Evolutionary conservation across 2,113 vertebrate species (phyloP).

Genomic region (Lontra canadensis): DNA sequence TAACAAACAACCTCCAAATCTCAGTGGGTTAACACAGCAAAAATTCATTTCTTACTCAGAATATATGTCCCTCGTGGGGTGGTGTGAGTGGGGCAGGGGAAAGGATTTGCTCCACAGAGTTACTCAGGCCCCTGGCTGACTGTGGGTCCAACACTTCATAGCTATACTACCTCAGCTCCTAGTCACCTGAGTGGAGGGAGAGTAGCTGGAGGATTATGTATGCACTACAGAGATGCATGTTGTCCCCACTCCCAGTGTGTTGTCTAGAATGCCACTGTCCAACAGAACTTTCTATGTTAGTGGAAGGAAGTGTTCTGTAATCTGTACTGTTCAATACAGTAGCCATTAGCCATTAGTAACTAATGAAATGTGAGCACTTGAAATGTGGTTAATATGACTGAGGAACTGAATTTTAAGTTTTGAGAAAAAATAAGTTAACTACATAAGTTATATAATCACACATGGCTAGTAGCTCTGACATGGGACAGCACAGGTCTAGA

Average conservation of each 20-base stretch:
- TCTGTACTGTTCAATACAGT: background rate
- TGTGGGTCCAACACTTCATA: rapidly evolving
- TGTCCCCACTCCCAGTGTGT: background rate
- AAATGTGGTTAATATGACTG: background rate
- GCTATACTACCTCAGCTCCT: background rate
- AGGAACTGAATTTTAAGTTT: background rate
- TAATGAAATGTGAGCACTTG: background rate
- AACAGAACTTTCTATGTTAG: background rate
- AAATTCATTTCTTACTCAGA: background rate
- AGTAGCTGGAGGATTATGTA: background rate
- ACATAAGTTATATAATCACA: background rate
- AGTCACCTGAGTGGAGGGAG: background rate
- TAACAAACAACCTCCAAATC: background rate
- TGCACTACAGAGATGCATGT: background rate
- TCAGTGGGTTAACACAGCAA: background rate
- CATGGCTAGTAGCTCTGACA: background rate
- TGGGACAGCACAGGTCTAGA: background rate
- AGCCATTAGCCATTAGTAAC: background rate
- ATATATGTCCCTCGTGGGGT: background rate
- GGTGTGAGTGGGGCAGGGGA: background rate
- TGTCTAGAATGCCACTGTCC: background rate
- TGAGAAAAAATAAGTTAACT: background rate
- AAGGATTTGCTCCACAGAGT: background rate
- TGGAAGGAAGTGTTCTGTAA: background rate
- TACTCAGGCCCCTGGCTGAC: background rate